Percentiles rank a stretch among this genome's conserved stretches.
phyloP scores from a whole-genome alignment of 2,113 vertebrate species.

The Terrapene triunguis region DNA sequence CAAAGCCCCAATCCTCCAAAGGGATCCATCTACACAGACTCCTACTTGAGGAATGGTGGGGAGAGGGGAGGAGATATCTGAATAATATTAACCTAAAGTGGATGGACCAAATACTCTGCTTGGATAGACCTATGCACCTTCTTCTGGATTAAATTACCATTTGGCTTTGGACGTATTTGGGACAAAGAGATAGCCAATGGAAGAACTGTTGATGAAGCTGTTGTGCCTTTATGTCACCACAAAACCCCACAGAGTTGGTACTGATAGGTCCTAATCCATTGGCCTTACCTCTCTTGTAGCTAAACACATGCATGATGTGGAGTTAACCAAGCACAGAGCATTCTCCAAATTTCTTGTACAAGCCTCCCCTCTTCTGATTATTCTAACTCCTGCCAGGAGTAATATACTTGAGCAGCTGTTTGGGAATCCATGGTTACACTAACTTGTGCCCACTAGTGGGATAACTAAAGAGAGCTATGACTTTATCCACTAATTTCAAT shows the following conservation, averaged over 20 bases:
- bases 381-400: not conserved
- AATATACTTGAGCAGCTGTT: not conserved
- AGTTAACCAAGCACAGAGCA: not conserved
- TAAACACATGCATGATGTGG: not conserved
- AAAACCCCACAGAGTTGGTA: not conserved
- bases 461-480: not conserved
- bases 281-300: not conserved
- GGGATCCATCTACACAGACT: constrained; percentile 13
- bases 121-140: not conserved
- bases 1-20: not conserved
- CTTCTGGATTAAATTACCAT: constrained; percentile 7
- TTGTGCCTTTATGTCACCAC: not conserved
- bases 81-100: constrained; percentile 21
- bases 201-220: not conserved
- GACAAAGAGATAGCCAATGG: not conserved
- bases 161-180: not conserved
- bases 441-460: not conserved
- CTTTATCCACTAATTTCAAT: not conserved
- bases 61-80: not conserved
- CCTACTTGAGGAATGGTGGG: not conserved
- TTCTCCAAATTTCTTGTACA: not conserved
- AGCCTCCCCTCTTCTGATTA: not conserved
- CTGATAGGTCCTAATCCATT: not conserved
- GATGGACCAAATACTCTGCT: constrained; percentile 3
- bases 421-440: not conserved